phyloP scores from a whole-genome alignment of 2,888 invertebrate species.

The Prostheceraeus crozeri region DNA sequence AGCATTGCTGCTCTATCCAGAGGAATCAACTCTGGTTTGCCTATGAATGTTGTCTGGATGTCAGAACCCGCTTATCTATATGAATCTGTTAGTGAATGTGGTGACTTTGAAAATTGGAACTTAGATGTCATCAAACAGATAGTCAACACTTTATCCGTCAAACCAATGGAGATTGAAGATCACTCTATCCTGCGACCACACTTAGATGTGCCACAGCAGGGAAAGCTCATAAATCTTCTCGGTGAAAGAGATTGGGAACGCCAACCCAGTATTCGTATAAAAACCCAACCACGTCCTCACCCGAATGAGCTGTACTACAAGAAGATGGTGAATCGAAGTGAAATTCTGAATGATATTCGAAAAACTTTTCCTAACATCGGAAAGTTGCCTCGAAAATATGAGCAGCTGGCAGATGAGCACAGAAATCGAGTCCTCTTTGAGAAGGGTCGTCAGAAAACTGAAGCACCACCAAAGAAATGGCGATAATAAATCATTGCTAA shows the following conservation, averaged over 20 bases:
- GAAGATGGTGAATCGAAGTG: not conserved
- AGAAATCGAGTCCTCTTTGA: too few species aligned
- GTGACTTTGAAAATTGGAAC: too few species aligned
- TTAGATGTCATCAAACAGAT: too few species aligned
- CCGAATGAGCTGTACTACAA: slow-evolving; percentile 19
- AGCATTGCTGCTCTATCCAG: slow-evolving; percentile 61
- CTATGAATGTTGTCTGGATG: slow-evolving; percentile 32
- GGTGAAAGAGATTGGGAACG: too few species aligned
- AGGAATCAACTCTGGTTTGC: slow-evolving; percentile 30
- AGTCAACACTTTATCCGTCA: too few species aligned
- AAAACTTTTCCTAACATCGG: not conserved
- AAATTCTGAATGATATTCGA: not conserved
- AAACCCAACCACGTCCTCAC: not conserved
- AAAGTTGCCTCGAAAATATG: not conserved
- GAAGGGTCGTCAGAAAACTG: slow-evolving; percentile 4
- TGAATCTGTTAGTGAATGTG: not conserved
- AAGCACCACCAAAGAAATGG: not conserved
- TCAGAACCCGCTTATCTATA: not conserved
- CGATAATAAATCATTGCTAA: too few species aligned
- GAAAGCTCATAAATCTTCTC: too few species aligned
- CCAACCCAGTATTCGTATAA: too few species aligned
- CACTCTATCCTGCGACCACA: too few species aligned
- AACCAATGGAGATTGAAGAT: too few species aligned
- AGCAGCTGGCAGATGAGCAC: not conserved
- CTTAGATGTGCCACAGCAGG: too few species aligned